Percentiles rank a stretch among this genome's conserved stretches.
phyloP scores from a whole-genome alignment of 2,888 invertebrate species.

The Plagodis dolabraria region DNA sequence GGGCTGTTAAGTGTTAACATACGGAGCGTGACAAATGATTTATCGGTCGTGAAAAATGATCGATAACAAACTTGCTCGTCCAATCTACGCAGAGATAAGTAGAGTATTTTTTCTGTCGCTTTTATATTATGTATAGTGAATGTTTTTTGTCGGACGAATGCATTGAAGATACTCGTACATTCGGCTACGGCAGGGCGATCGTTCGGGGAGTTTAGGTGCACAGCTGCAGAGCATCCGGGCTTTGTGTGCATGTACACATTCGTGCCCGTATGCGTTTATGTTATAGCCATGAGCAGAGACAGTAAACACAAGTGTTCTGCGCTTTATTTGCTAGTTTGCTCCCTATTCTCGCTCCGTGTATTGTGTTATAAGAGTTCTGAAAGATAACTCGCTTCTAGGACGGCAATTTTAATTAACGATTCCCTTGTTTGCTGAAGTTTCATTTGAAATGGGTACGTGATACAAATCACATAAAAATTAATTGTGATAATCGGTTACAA shows the following conservation, averaged over 20 bases:
- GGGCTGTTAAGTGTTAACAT: conserved; percentile 18
- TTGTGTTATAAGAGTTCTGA: conserved; percentile 8
- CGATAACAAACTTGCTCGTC: conserved; percentile 50
- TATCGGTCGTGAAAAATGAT: conserved; percentile 56
- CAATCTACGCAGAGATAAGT: conserved; percentile 52
- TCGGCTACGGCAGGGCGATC: conserved; percentile 28
- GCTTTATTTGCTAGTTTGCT: conserved; percentile 24
- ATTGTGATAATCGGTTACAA: too few relatives aligned
- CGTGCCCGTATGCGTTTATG: conserved; percentile 23
- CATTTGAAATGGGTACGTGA: conserved; percentile 1
- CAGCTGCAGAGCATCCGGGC: conserved; percentile 74
- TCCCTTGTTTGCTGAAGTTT: conserved; percentile 5
- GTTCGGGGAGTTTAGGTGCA: conserved; percentile 52
- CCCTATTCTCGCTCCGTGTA: conserved; percentile 7
- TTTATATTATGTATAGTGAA: conserved; percentile 1
- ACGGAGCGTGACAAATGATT: conserved; percentile 45
- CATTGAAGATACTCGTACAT: neutral
- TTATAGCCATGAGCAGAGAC: conserved; percentile 21
- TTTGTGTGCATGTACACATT: conserved; percentile 37
- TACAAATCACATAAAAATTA: too few relatives aligned
- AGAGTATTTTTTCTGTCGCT: conserved; percentile 34
- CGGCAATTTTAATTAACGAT: conserved; percentile 18
- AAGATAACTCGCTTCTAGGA: conserved; percentile 15
- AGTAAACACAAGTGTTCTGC: conserved; percentile 39
- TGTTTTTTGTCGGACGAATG: conserved; percentile 25